These are phyloP conservation scores for Larimichthys crocea DNA, from an alignment of 2,113 vertebrate genomes.

Conservation along the genomic window DNA sequence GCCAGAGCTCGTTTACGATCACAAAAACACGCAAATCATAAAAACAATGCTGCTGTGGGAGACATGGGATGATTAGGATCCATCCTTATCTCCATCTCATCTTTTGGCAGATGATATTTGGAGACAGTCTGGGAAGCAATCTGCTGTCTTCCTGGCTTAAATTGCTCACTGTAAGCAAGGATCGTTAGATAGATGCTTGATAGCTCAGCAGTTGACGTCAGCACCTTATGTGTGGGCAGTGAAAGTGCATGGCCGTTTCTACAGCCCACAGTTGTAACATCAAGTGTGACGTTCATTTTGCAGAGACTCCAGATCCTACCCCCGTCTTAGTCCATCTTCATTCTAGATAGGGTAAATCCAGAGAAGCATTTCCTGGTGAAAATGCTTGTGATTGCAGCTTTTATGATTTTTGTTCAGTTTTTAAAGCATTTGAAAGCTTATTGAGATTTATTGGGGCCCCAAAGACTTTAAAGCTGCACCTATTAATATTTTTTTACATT, in stretches of 20 bases:
- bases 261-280: constrained; percentile 22
- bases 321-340: constrained; percentile 29
- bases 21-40: constrained; percentile 4
- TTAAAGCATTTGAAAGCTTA: background rate
- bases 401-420: background rate
- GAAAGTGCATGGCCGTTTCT: constrained; percentile 44
- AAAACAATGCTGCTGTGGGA: constrained; percentile 34
- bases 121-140: constrained; percentile 42
- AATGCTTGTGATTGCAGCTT: background rate
- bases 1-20: constrained; percentile 30
- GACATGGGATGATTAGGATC: constrained; percentile 39
- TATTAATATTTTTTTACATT: background rate
- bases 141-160: constrained; percentile 38
- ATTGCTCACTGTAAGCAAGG: constrained; percentile 26
- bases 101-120: constrained; percentile 58
- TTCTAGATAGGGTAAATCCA: constrained; percentile 14
- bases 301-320: constrained; percentile 10
- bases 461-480: constrained; percentile 2
- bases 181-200: constrained; percentile 29
- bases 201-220: constrained; percentile 63
- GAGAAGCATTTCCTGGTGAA: constrained; percentile 25
- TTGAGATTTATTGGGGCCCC: background rate
- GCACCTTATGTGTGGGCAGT: constrained; percentile 55
- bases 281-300: constrained; percentile 26
- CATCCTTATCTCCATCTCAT: constrained; percentile 31